Percentiles rank a stretch among this genome's conserved stretches.
These are phyloP conservation scores for Lordiphosa stackelbergi DNA, from an alignment of 1,140 invertebrate genomes.

Conservation along the genomic window DNA sequence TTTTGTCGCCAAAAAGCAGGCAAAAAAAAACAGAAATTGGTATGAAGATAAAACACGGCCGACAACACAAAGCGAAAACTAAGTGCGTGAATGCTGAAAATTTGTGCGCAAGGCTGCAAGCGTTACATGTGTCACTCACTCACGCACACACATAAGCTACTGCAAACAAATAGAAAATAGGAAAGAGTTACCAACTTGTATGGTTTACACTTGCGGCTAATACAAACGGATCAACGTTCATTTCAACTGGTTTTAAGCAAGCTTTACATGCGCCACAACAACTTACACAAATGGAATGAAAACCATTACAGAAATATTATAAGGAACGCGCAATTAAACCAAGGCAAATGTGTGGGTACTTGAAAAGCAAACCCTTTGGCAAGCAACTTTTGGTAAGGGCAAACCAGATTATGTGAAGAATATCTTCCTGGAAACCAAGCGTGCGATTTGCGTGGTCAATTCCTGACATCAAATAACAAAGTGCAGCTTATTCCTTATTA, in stretches of 20 bases:
- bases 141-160: constrained; percentile 18
- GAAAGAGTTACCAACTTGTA: constrained; percentile 9
- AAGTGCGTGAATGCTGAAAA: constrained; percentile 32
- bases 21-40: constrained; percentile 11
- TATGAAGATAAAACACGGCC: constrained; percentile 11
- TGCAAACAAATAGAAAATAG: constrained; percentile 12
- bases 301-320: neutral
- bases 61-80: constrained; percentile 8
- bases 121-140: constrained; percentile 41
- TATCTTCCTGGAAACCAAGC: too few relatives aligned
- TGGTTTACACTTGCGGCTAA: constrained; percentile 12
- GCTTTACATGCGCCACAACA: constrained; percentile 1
- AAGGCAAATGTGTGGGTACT: too few relatives aligned
- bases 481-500: too few relatives aligned
- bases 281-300: constrained; percentile 1
- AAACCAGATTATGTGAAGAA: too few relatives aligned
- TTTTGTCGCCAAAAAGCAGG: constrained; percentile 57
- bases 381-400: too few relatives aligned
- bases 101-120: constrained; percentile 37
- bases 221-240: constrained; percentile 5
- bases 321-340: too few relatives aligned
- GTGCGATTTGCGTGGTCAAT: too few relatives aligned
- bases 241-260: constrained; percentile 7
- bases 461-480: too few relatives aligned
- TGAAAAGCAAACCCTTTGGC: too few relatives aligned